Evolutionary conservation across 2,888 invertebrate species (phyloP), one percentile per base, ranked within the genome.

Genomic region (Thecocarcelia acutangulata): DNA sequence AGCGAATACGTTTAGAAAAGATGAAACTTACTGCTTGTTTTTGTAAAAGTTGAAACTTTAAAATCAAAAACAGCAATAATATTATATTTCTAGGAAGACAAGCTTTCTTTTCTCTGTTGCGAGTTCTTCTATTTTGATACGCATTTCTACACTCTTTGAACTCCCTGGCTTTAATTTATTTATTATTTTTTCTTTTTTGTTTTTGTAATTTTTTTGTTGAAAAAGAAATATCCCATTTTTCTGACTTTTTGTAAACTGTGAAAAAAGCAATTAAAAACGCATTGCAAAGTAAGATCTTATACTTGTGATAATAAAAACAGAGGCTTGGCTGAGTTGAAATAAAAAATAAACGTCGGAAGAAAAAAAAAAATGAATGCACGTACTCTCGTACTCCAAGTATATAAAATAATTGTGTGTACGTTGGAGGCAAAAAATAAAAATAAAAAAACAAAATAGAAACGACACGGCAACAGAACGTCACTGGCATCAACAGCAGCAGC

Each of bases 241-340:
- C 46, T 9, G 17, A 33, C 56, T 80, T 74, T 76, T 80, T 72
- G 70, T 83, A 83, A 70, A 73, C 75, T 75, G 76, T 72, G 78
- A 79, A 84, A 79, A 84, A 83, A 83, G 84, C 84, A 84, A 84
- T 84, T 84, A 84, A 84, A 84, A 84, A 84, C 84, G 84, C 84
- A 84, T 84, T 84, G 80, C 76, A 75, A 78, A 80, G 73, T 74
- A 80, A 77, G 81, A 79, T 83, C 76, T 81, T 83, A 79, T 79
- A 58, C 58, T 63, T 56, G 72, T 52, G 82, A 80, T 78, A 84
- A 83, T 63, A 61, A 77, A 73, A 82, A 66, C 78, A 70, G 68
- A 77, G 77, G 72, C 69, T 74, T 82, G 69, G 54, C 81, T 61
- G 77, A 80, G 68, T 63, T 66, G 75, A 66, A 77, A 80, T 44